Percentiles rank a stretch among this genome's conserved stretches.
Evolutionary conservation across 2,113 vertebrate species (phyloP).

Genomic region (Chamaea fasciata): DNA sequence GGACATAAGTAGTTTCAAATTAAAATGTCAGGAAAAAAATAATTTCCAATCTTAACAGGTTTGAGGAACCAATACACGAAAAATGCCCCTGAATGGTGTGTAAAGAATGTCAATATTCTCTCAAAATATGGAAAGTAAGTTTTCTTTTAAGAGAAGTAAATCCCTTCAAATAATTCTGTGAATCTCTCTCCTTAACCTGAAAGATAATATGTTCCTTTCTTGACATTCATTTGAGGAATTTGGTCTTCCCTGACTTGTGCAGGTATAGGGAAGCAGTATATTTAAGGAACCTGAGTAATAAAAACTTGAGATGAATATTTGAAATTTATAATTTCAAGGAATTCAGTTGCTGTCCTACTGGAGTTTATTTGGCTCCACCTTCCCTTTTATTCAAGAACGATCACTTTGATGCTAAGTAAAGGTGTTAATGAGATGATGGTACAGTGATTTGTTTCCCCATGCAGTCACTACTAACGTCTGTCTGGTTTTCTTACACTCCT

Average conservation of each 20-base stretch:
- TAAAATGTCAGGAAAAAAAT: neutral
- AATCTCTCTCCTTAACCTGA: neutral
- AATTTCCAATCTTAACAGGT: neutral
- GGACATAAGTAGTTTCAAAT: neutral
- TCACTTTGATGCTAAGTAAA: neutral
- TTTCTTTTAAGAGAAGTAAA: neutral
- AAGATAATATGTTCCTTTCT: neutral
- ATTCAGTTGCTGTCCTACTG: neutral
- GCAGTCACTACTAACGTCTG: neutral
- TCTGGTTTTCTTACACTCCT: neutral
- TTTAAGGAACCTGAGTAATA: neutral
- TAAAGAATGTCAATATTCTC: neutral
- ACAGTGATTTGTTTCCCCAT: neutral
- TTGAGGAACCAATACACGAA: neutral
- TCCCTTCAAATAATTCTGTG: neutral
- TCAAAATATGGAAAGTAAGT: neutral
- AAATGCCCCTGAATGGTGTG: neutral
- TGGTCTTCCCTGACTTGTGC: accelerated
- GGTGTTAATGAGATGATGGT: neutral
- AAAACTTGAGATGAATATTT: neutral
- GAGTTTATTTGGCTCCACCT: neutral
- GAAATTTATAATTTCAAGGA: neutral
- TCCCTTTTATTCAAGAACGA: neutral
- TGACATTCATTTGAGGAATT: neutral
- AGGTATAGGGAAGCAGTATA: neutral